Evolutionary conservation across 2,888 invertebrate genomes (phyloP), one percentile per base, ranked within the genome.

Genomic region (Nasonia oneida): DNA sequence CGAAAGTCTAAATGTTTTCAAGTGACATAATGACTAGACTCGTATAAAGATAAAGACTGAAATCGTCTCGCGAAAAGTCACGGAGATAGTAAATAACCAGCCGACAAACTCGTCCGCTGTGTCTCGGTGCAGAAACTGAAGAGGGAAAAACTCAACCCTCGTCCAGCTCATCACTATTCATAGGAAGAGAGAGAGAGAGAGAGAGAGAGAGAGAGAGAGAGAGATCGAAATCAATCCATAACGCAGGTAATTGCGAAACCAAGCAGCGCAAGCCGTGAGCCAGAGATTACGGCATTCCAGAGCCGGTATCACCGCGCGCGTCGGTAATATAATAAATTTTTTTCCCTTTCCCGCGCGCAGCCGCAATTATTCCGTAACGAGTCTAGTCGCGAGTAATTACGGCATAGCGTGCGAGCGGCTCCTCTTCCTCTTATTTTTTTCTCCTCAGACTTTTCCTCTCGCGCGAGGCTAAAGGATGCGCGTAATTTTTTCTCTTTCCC

Each of bases 301-400:
- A 6, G 57, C 42, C 39, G 61, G 75, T 76, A 82, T 82, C 75
- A 29, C 37, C n/a, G 12, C 37, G 42, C 23, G n/a, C 29, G 10
- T 8, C 15, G 61, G 61, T 75, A 64, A 37, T 15, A 64, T 67
- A 82, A 75, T 67, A 39, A 76, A 39, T 82, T 70, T 37, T 47
- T 83, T 57, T 42, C 23, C 18, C 18, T 64, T 42, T 42, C 37
- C 75, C 57, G 8, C 29, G 57, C 23, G 12, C 42, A n/a, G 18
- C 39, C 29, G 83, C 77, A 83, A 83, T 83, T 77, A 77, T 83
- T 77, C 71, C 39, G 83, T 71, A 83, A 77, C 77, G 70, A 83
- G 83, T 83, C 39, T 71, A 57, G 18, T 15, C 39, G 47, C 57
- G 71, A 73, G 71, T 77, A 77, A 83, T 83, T 83, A 71, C 77